Base-by-base conservation (phyloP, 2,888 invertebrate species). In the Philereme transversata region DNA sequence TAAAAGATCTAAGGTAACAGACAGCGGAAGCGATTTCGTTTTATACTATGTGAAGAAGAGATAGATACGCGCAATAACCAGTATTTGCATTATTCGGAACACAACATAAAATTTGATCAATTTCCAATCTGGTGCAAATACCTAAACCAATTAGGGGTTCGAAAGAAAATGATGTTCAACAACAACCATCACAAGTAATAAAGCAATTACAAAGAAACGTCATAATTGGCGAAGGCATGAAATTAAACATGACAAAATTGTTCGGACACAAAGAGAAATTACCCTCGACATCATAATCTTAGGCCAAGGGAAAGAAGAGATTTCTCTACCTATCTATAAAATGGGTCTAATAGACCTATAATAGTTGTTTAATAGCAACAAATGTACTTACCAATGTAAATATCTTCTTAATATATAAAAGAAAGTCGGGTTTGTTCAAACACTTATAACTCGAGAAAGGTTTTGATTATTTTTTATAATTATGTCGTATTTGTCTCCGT, bases 171-270 rank as follows among this genome's bases (percentile, higher is more conserved):
- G 40, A 40, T 40, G 40, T 43, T 4, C 10, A n/a, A 43, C 1
- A 7, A 41, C n/a, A 43, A n/a, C n/a, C 8, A 22, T 45, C 22
- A 50, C 45, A 50, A 50, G 35, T 8, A 50, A 50, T 51, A 51
- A 57, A 51, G 50, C 48, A 53, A 11, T 60, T 49, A 56, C 33
- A 47, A 7, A 35, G 34, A 38, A 48, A 43, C 8, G 45, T 48
- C 43, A 66, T 84, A 86, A 86, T 84, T 86, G 79, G 72, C 69
- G 65, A 73, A 78, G 82, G 83, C 78, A 75, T 49, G 82, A 86
- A 85, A 87, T 87, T 84, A 83, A 86, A 86, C 84, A 79, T 78
- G 83, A 87, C 85, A 83, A 83, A 86, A 85, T 79, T 85, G 81
- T 78, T 78, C 74, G 76, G 82, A 82, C 82, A 83, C 82, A 82